Conservation (phyloP, 2,113 vertebrate species). For the Copsychus sechellarum region DNA sequence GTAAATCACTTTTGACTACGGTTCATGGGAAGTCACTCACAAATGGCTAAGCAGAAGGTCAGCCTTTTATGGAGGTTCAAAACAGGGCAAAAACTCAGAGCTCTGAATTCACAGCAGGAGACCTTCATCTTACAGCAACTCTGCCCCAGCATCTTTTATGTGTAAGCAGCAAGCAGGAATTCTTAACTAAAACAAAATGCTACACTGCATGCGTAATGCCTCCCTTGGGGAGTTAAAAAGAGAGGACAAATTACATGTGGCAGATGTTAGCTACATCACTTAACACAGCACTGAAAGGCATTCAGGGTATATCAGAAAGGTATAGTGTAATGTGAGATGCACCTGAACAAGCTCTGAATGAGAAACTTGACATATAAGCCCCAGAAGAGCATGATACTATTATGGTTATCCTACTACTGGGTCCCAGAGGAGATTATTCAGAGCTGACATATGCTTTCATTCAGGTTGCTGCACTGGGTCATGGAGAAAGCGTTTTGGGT, state of each 20-base stretch:
- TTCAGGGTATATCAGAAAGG: constrained; percentile 22
- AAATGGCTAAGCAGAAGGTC: neutral
- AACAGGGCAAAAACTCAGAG: neutral
- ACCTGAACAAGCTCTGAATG: constrained; percentile 14
- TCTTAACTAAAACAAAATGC: constrained; percentile 34
- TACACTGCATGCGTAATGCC: constrained; percentile 28
- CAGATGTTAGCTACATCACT: constrained; percentile 61
- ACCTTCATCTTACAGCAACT: neutral
- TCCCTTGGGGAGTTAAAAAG: constrained; percentile 32
- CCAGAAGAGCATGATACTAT: neutral
- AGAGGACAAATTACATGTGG: constrained; percentile 48
- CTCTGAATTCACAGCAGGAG: neutral
- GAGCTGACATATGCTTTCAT: neutral
- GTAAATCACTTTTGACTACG: neutral
- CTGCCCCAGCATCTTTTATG: neutral
- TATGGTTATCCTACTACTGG: neutral
- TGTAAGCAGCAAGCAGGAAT: constrained; percentile 11
- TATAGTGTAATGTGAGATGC: neutral
- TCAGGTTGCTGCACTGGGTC: neutral
- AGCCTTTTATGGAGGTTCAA: neutral
- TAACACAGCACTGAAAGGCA: constrained; percentile 32
- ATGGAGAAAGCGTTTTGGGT: neutral
- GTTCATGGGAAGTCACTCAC: neutral
- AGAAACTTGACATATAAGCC: neutral
- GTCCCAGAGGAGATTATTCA: neutral